Percentiles rank a stretch among this genome's conserved stretches.
Conservation (phyloP, 1,140 invertebrate genomes). For the Megalopta genalis region DNA sequence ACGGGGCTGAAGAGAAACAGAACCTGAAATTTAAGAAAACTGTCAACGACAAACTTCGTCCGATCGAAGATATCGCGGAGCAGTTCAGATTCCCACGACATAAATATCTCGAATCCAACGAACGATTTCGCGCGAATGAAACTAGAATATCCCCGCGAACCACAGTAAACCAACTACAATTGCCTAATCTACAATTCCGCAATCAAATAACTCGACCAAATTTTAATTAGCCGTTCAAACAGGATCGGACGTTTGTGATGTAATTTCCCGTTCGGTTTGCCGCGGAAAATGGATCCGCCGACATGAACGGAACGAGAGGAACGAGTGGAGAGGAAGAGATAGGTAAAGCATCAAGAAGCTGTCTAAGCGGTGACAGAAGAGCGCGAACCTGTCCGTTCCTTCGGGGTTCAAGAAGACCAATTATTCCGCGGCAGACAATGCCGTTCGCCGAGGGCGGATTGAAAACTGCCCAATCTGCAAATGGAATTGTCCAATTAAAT, state of each 20-base stretch:
- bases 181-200: not conserved
- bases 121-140: not conserved
- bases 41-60: too few species aligned
- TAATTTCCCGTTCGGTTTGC: conserved; percentile 24
- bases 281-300: not conserved
- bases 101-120: not conserved
- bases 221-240: conserved; percentile 15
- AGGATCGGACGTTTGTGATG: not conserved
- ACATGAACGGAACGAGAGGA: not conserved
- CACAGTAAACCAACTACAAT: not conserved
- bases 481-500: conserved; percentile 42
- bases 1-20: too few species aligned
- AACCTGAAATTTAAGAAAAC: too few species aligned
- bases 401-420: not conserved
- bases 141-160: too few species aligned
- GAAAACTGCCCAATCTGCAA: conserved; percentile 23
- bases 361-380: not conserved
- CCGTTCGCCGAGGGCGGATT: not conserved
- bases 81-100: too few species aligned
- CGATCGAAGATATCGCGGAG: too few species aligned
- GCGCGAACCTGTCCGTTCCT: not conserved
- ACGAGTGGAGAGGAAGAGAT: too few species aligned
- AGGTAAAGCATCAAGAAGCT: not conserved
- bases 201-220: conserved; percentile 2
- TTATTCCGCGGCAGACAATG: too few species aligned